Evolutionary conservation across 1,140 invertebrate genomes (phyloP).

Genomic region (Lepidurus arcticus): DNA sequence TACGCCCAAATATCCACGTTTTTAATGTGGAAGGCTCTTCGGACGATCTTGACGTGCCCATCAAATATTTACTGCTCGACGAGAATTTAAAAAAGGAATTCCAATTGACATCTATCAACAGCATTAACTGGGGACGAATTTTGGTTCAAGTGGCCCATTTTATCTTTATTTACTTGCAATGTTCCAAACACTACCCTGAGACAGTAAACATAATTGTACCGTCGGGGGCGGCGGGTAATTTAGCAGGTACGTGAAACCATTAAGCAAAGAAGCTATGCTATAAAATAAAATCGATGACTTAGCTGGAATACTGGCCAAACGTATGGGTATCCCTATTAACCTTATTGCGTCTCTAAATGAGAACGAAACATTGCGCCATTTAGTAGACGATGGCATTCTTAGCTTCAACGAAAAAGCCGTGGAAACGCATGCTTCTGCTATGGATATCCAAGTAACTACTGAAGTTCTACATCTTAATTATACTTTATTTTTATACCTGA

Average conservation of each 20-base stretch:
- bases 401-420: constrained; percentile 38
- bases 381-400: constrained; percentile 43
- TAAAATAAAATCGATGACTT: constrained; percentile 24
- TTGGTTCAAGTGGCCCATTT: constrained; percentile 49
- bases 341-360: constrained; percentile 46
- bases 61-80: constrained; percentile 46
- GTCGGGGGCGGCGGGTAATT: constrained; percentile 49
- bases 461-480: constrained; percentile 9
- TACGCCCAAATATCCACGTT: constrained; percentile 48
- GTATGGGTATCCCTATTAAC: constrained; percentile 47
- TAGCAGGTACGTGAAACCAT: constrained; percentile 42
- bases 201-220: constrained; percentile 47
- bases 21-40: constrained; percentile 47
- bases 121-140: constrained; percentile 50
- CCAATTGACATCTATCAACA: constrained; percentile 47
- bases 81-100: constrained; percentile 41
- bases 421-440: constrained; percentile 46
- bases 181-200: constrained; percentile 35
- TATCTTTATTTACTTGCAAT: constrained; percentile 47
- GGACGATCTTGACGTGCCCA: constrained; percentile 48
- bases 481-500: constrained; percentile 28
- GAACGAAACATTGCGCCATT: constrained; percentile 45
- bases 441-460: constrained; percentile 48
- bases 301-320: constrained; percentile 45
- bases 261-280: constrained; percentile 8